These are phyloP conservation scores for Metridium senile DNA, from an alignment of 92 coral and sea anemone genomes.

Conservation along the genomic window DNA sequence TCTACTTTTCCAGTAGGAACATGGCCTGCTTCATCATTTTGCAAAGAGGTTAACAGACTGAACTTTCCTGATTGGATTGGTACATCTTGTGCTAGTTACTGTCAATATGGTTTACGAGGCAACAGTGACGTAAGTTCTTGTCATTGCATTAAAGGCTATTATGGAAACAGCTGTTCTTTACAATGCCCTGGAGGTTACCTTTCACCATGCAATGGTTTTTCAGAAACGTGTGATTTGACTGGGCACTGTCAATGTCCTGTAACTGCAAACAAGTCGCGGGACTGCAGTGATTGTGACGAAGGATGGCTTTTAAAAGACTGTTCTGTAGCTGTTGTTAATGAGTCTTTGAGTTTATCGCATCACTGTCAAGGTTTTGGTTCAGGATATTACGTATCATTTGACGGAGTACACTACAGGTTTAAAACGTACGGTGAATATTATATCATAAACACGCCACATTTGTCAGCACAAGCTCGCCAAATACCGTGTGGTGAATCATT, in stretches of 20 bases:
- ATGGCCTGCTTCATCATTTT: slow-evolving; percentile 52
- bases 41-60: slow-evolving; percentile 24
- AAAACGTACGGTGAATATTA: slow-evolving; percentile 55
- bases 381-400: slow-evolving; percentile 62
- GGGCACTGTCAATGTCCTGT: slow-evolving; percentile 60
- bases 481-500: slow-evolving; percentile 54
- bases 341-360: slow-evolving; percentile 11
- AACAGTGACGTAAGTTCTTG: slow-evolving; percentile 14
- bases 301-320: slow-evolving; percentile 64
- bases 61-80: slow-evolving; percentile 64
- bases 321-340: slow-evolving; percentile 45
- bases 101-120: slow-evolving; percentile 40
- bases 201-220: slow-evolving; percentile 41
- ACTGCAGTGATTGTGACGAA: slow-evolving; percentile 43
- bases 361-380: slow-evolving; percentile 62
- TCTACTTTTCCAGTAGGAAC: slow-evolving; percentile 11
- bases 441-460: slow-evolving; percentile 23
- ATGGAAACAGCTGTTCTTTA: slow-evolving; percentile 38
- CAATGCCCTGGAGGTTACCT: slow-evolving; percentile 67
- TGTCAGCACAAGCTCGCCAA: slow-evolving; percentile 59
- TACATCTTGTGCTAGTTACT: slow-evolving; percentile 35
- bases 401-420: slow-evolving; percentile 54
- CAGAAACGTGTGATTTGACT: slow-evolving; percentile 44
- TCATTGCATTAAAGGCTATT: slow-evolving; percentile 53
- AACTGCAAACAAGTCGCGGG: slow-evolving; percentile 48